Evolutionary conservation across 2,113 vertebrate species (phyloP).

Genomic region (Urocolius indicus): DNA sequence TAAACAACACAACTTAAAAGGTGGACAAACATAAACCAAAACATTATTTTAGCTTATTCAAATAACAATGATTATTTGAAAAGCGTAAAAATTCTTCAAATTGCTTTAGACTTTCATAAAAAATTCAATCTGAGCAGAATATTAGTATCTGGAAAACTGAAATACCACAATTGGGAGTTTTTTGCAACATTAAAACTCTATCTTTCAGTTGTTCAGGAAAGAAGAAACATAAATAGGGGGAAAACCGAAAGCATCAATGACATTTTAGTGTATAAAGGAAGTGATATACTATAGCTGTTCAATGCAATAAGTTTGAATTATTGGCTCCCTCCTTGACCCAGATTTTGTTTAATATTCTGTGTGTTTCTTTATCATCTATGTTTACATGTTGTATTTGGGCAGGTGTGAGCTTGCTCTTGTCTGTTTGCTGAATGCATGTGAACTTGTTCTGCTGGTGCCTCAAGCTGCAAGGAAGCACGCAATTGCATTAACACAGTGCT

Average conservation of each 20-base stretch:
- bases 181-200: background rate
- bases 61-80: background rate
- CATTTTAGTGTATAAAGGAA: background rate
- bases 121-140: background rate
- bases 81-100: background rate
- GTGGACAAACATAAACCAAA: background rate
- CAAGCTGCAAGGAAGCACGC: conserved; percentile 32
- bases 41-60: background rate
- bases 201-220: background rate
- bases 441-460: conserved; percentile 62
- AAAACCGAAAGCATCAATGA: background rate
- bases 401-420: conserved; percentile 52
- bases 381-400: conserved; percentile 45
- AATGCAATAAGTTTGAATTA: background rate
- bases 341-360: conserved; percentile 19
- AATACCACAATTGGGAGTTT: background rate
- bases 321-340: background rate
- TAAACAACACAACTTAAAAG: background rate
- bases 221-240: background rate
- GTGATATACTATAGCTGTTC: background rate
- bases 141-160: background rate
- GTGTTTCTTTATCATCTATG: conserved; percentile 15
- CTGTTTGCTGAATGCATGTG: conserved; percentile 6
- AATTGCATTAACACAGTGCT: conserved; percentile 34
- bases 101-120: background rate